Percentiles rank a stretch among this genome's conserved stretches.
Conservation (phyloP, 1,140 invertebrate genomes). For the Oedothorax gibbosus region DNA sequence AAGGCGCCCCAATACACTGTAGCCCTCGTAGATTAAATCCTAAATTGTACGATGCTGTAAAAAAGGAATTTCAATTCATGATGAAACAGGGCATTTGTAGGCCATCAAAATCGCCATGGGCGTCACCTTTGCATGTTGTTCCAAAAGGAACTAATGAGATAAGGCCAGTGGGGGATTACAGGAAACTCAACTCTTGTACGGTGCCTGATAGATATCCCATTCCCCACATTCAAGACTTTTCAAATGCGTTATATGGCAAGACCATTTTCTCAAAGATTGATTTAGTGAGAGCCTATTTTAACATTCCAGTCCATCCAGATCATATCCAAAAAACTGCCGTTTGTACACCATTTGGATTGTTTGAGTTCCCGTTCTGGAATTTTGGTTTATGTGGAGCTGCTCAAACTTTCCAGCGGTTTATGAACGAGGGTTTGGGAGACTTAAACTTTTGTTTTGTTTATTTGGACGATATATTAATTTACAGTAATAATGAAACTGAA, state of each 20-base stretch:
- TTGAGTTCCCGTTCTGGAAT: neutral
- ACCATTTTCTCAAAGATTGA: neutral
- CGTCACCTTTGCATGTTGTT: no score
- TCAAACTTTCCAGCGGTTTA: conserved; percentile 11
- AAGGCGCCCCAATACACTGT: no score
- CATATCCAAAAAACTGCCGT: neutral
- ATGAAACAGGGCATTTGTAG: no score
- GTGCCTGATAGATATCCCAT: conserved; percentile 68
- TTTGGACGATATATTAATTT: conserved; percentile 19
- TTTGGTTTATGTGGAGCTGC: conserved; percentile 1
- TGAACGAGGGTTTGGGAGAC: neutral
- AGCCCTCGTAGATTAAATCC: no score
- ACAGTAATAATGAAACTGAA: neutral
- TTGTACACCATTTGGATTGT: neutral
- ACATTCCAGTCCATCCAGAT: neutral
- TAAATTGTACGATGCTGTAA: no score
- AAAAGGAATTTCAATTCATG: no score
- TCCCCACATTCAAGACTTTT: conserved; percentile 62
- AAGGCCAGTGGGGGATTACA: no score
- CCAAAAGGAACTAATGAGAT: no score
- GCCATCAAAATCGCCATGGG: no score
- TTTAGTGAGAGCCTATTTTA: neutral
- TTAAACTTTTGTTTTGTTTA: neutral
- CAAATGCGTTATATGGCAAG: no score
- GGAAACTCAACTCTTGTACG: no score